Base-by-base conservation (phyloP, 2,113 vertebrate species). In the Galeopterus variegatus region DNA sequence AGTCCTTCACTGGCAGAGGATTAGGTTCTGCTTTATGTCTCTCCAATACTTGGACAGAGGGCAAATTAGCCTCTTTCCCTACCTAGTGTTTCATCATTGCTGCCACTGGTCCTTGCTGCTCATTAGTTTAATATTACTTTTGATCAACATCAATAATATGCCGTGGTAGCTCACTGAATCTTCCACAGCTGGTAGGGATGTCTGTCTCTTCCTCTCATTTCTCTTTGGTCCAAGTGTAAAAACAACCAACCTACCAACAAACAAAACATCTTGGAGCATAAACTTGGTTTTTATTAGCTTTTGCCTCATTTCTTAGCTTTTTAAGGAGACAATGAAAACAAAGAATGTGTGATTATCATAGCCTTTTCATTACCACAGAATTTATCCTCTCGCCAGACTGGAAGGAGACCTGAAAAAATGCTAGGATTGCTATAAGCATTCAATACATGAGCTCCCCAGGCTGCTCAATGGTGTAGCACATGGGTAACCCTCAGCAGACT, bases 291-390 rank as follows among this genome's bases (percentile, higher is more conserved):
- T 86, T 56, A 76, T 8, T 45, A 58, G 31, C 5, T 24, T 21
- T 77, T 41, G 26, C 19, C 13, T 21, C 88, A 41, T 36, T 58
- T 36, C 21, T 60, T 83, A 80, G 18, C 18, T 87, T 52, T 90
- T 88, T 58, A 60, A 82, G 26, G 7, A 90, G 90, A 48, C 13
- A 4, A 87, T 23, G 48, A 62, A 94, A 94, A 79, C 45, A 95
- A 65, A 77, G 11, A 8, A 3, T 45, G 69, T 31, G 4, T 52
- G 8, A 54, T 31, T 73, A 6, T 72, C 26, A 62, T 1, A 69
- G 26, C 5, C 41, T 86, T 89, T 70, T 58, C 50, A 48, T 90
- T 10, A 21, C 17, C 8, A 48, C 0, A 84, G 52, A 87, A 58
- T 73, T 21, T 62, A 75, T 84, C 67, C 14, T 65, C 24, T 92